Evolutionary conservation across 2,888 invertebrate genomes (phyloP), one percentile per base, ranked within the genome.

Genomic region (Syrista parreyssii): DNA sequence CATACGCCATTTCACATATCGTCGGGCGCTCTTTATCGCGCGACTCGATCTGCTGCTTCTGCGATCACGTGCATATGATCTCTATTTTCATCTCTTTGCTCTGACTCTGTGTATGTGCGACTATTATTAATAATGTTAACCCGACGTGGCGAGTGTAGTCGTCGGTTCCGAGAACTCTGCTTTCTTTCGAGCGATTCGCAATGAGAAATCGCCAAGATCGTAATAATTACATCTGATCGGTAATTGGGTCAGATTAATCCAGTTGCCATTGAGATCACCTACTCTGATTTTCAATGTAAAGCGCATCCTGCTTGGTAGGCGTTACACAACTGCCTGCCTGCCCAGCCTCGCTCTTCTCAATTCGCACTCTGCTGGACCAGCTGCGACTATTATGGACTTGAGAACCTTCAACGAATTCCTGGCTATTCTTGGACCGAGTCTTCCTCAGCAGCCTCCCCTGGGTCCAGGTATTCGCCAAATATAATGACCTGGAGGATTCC

Each of bases 1-100:
- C 85, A 89, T 88, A 89, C 87, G 83, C 84, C 87, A 85, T 88
- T 89, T 89, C 88, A 87, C 88, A 88, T 87, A 87, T 88, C 84
- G 87, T 78, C 78, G 76, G 55, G 55, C 55, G 55, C 55, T 55
- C 55, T 23, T 55, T 55, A 55, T 55, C 55, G 55, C 55, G 55
- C 55, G 15, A 55, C 55, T 55, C 55, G 23, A 55, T 55, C 55
- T 23, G 55, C 55, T 9, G 55, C 55, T 55, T 23, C 55, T 55
- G 55, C 9, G 55, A 55, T 23, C 55, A 55, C 55, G 55, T 55
- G 23, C 55, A 9, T 2, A 9, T 23, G 4, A 23, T 23, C 23
- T 55, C 55, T 55, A 23, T 55, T 55, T 55, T 55, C 23, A 23
- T 55, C 23, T 55, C 6, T 23, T 55, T 55, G 15, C 55, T 23